Evolutionary conservation across 2,113 vertebrate genomes (phyloP).

Genomic region (Naja naja): DNA sequence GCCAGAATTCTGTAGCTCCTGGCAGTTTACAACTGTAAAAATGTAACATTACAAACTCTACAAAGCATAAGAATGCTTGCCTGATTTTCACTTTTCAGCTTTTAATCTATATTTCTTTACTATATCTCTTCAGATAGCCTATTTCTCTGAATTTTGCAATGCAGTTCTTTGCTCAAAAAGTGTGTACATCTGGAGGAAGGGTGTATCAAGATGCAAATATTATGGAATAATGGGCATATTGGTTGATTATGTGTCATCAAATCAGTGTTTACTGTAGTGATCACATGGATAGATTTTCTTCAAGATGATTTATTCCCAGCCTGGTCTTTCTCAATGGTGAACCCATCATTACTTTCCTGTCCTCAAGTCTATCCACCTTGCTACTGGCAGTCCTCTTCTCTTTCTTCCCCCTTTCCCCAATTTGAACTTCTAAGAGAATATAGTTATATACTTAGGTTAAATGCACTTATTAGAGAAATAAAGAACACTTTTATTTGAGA

Average conservation of each 20-base stretch:
- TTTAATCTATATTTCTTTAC: neutral
- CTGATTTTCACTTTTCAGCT: neutral
- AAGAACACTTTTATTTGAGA: neutral
- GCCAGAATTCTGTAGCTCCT: neutral
- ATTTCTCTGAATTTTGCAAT: neutral
- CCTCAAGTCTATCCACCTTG: neutral
- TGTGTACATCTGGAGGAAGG: neutral
- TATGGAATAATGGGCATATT: neutral
- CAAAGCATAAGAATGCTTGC: neutral
- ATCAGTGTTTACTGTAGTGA: neutral
- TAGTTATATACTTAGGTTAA: neutral
- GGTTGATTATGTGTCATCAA: neutral
- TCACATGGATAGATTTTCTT: neutral
- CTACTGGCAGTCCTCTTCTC: neutral
- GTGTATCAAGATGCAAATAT: neutral
- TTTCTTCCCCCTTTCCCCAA: neutral
- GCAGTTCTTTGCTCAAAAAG: neutral
- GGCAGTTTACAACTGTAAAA: neutral
- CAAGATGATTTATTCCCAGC: neutral
- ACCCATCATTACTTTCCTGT: neutral
- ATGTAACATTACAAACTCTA: neutral
- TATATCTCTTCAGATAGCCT: neutral
- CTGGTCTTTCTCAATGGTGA: neutral
- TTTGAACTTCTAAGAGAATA: neutral
- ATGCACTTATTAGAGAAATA: neutral